Conservation (phyloP, 2,113 vertebrate species). For the Heteronetta atricapilla region DNA sequence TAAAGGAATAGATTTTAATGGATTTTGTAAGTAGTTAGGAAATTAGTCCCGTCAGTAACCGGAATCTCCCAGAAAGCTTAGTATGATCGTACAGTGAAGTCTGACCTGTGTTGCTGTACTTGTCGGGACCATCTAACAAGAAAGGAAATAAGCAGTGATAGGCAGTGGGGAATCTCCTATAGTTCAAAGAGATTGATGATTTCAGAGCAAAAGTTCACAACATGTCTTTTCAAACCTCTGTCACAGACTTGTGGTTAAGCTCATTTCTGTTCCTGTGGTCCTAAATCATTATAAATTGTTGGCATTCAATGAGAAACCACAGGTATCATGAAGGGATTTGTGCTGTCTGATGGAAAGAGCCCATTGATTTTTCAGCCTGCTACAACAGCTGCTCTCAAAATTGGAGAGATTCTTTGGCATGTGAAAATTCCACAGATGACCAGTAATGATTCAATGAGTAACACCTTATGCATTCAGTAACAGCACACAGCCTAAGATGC, state of each 20-base stretch:
- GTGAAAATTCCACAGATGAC: background rate
- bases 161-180: background rate
- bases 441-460: background rate
- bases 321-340: slow-evolving; percentile 9
- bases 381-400: background rate
- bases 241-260: background rate
- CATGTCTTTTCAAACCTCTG: background rate
- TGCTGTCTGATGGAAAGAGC: background rate
- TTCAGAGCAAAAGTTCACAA: background rate
- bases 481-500: background rate
- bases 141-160: background rate
- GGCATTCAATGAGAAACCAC: background rate
- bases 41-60: background rate
- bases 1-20: background rate
- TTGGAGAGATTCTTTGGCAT: background rate
- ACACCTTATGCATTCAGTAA: background rate
- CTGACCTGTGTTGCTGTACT: background rate
- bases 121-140: background rate
- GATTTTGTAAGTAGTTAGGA: background rate
- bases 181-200: background rate
- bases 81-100: background rate
- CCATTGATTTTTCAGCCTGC: background rate
- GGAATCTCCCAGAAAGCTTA: background rate
- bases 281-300: background rate
- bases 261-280: background rate